phyloP scores from a whole-genome alignment of 2,113 vertebrate genomes.

The Ciconia boyciana region DNA sequence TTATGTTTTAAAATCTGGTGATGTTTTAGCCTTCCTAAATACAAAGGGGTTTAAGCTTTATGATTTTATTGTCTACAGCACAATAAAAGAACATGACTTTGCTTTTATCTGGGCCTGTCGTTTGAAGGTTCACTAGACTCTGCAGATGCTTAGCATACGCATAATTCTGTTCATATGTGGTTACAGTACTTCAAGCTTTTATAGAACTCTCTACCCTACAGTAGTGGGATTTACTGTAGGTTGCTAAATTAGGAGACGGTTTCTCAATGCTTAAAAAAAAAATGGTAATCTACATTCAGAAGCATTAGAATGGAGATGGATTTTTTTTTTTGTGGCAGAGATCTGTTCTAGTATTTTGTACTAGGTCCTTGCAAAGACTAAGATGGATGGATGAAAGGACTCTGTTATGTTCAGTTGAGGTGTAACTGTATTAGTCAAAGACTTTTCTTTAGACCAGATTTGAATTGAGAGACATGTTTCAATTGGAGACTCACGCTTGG shows the following conservation, averaged over 20 bases:
- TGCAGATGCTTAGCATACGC: constrained; percentile 51
- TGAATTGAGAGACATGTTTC: neutral
- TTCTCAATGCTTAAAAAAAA: neutral
- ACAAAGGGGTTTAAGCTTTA: constrained; percentile 49
- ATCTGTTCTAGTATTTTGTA: neutral
- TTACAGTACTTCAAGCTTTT: constrained; percentile 11
- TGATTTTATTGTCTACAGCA: constrained; percentile 57
- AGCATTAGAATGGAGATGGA: neutral
- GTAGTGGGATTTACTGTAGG: neutral
- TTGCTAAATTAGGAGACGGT: constrained; percentile 9
- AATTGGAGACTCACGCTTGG: rapidly evolving
- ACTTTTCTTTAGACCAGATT: neutral
- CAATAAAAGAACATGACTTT: constrained; percentile 53
- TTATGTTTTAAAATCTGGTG: constrained; percentile 50
- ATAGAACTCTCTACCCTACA: neutral
- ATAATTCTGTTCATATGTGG: constrained; percentile 30
- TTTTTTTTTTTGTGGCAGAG: neutral
- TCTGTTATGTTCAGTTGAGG: neutral
- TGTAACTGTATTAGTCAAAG: neutral
- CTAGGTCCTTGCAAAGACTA: neutral
- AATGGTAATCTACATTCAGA: neutral
- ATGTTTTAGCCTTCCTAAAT: constrained; percentile 25
- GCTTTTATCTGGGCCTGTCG: constrained; percentile 42
- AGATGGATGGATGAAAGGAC: neutral
- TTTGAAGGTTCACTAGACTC: constrained; percentile 47